Percentiles rank a stretch among this genome's conserved stretches.
phyloP scores from a whole-genome alignment of 2,113 vertebrate genomes.

The Edolisoma coerulescens region DNA sequence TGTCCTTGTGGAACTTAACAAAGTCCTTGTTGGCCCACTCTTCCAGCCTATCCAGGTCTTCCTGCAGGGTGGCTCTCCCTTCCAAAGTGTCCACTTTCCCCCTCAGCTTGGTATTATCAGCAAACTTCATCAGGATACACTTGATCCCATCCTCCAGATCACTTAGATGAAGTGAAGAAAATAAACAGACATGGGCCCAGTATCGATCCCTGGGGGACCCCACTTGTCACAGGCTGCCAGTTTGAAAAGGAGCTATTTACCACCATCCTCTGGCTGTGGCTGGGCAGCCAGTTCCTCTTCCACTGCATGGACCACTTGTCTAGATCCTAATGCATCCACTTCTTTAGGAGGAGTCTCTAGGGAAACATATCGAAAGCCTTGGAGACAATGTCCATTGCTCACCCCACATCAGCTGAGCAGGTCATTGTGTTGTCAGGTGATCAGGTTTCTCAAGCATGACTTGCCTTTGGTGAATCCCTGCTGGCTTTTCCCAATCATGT shows the following conservation, averaged over 20 bases:
- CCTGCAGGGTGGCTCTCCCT: not conserved
- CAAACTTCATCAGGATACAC: not conserved
- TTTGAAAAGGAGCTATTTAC: not conserved
- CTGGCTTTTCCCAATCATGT: not conserved
- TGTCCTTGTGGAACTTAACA: not conserved
- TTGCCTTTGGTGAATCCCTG: not conserved
- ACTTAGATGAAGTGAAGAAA: not conserved
- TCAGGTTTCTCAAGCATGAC: not conserved
- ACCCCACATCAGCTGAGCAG: not conserved
- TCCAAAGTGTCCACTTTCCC: not conserved
- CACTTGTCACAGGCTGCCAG: not conserved
- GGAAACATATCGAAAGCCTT: accelerated
- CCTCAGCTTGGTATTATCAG: not conserved
- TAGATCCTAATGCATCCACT: not conserved
- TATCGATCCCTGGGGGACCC: accelerated
- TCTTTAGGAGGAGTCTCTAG: not conserved
- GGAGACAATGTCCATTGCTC: not conserved
- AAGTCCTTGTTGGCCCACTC: not conserved
- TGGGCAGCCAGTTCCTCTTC: not conserved
- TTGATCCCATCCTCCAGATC: not conserved
- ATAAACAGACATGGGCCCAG: not conserved
- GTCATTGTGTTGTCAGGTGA: not conserved
- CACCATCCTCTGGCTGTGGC: not conserved
- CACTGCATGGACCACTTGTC: not conserved
- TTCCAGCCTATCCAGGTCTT: not conserved